Percentiles rank a stretch among this genome's conserved stretches.
phyloP scores from a whole-genome alignment of 2,888 invertebrate species.

The Trichopria drosophilae region DNA sequence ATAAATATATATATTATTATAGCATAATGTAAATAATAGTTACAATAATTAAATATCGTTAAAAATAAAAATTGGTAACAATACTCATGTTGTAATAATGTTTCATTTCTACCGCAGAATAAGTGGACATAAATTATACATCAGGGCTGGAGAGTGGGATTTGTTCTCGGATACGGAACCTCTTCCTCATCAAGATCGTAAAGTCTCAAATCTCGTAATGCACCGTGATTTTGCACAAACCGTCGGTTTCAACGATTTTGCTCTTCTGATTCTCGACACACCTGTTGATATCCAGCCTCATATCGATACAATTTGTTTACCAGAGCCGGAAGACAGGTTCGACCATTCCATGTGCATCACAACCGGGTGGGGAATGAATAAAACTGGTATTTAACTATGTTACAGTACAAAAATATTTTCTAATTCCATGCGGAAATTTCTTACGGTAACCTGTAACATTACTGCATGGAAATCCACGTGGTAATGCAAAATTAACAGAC shows the following conservation, averaged over 20 bases:
- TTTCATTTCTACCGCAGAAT: too few relatives aligned
- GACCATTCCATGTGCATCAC: background rate
- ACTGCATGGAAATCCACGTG: too few relatives aligned
- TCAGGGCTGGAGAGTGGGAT: background rate
- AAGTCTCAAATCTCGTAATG: background rate
- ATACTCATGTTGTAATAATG: too few relatives aligned
- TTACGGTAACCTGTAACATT: too few relatives aligned
- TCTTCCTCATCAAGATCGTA: background rate
- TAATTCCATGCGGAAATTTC: too few relatives aligned
- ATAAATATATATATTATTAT: background rate
- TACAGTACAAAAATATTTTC: too few relatives aligned
- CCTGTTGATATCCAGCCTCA: background rate
- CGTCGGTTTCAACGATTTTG: background rate
- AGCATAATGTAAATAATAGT: background rate
- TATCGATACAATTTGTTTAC: background rate
- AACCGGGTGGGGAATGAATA: background rate
- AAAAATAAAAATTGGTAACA: background rate
- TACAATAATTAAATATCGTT: background rate
- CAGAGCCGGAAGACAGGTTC: background rate
- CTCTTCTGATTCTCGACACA: background rate
- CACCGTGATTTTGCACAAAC: background rate
- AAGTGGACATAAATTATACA: too few relatives aligned
- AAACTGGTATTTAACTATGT: background rate
- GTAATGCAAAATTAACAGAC: too few relatives aligned
- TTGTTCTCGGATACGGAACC: background rate